Evolutionary conservation across 2,888 invertebrate species (phyloP), one percentile per base, ranked within the genome.

Genomic region (Agonum fuliginosum): DNA sequence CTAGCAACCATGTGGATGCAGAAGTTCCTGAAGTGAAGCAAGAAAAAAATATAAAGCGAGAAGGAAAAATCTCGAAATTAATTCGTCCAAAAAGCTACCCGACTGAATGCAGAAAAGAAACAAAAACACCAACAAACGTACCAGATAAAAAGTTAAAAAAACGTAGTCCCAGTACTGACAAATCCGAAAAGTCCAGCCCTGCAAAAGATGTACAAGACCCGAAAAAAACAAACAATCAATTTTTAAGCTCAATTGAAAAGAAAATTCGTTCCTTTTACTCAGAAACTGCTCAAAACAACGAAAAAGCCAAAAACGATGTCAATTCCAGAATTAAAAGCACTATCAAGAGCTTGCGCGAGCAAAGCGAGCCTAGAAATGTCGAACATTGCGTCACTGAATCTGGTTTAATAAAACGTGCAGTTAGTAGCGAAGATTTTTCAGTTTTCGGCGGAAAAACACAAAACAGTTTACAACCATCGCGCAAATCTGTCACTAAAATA

Each of bases 181-280:
- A 75, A 48, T 67, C 67, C 5, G 48, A 48, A 6, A 20, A 30
- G 8, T 30, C 48, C 12, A 62, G 78, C 20, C 65, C 74, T 12
- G 30, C 34, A 1, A 78, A 79, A 77, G 37, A 70, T 37, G 46
- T 30, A 54, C 62, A 76, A 62, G 14, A 83, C 83, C 78, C 83
- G 83, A 72, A 85, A 83, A 34, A 71, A 30, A 80, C 80, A 1
- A 79, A 48, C 81, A 88, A 89, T 81, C 90, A 89, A 79, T 88
- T 95, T 81, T 87, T 95, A 43, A 94, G 94, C 83, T 92, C 92
- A 0, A 90, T 95, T 81, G 94, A 95, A 51, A 94, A 94, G 83
- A 93, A 93, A 84, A 89, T 93, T 37, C 88, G 90, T 19, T 83
- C 85, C 1, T 84, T 84, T 54, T 83, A 87, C 78, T 87, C 87